These are phyloP conservation scores for Disparrhopalites patrizii DNA, from an alignment of 2,888 invertebrate species.

Conservation along the genomic window DNA sequence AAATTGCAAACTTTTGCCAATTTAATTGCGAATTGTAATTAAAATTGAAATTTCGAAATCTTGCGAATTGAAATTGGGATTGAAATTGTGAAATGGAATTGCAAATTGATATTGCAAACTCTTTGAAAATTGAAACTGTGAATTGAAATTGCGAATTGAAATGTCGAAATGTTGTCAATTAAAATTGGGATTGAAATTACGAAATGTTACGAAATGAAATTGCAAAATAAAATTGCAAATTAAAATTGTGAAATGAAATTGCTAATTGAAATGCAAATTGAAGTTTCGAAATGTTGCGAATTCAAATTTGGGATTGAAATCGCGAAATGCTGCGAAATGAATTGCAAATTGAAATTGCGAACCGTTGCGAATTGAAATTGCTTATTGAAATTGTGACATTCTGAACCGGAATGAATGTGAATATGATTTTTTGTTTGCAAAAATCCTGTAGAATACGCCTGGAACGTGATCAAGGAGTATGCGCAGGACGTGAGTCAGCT, in stretches of 20 bases:
- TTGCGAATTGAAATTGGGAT: neutral
- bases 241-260: no score
- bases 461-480: conserved; percentile 60
- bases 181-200: neutral
- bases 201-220: neutral
- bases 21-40: neutral
- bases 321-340: no score
- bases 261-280: no score
- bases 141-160: no score
- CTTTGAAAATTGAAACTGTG: neutral
- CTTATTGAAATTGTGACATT: no score
- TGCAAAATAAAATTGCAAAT: no score
- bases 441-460: conserved; percentile 57
- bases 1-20: neutral
- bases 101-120: neutral
- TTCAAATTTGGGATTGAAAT: conserved; percentile 46
- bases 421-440: conserved; percentile 15
- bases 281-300: neutral
- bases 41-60: neutral
- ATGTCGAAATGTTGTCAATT: no score
- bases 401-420: conserved; percentile 50
- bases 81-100: neutral
- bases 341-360: no score
- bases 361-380: no score
- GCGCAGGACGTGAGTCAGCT: conserved; percentile 57